Evolutionary conservation across 2,113 vertebrate genomes (phyloP).

Genomic region (Bombycilla garrulus): DNA sequence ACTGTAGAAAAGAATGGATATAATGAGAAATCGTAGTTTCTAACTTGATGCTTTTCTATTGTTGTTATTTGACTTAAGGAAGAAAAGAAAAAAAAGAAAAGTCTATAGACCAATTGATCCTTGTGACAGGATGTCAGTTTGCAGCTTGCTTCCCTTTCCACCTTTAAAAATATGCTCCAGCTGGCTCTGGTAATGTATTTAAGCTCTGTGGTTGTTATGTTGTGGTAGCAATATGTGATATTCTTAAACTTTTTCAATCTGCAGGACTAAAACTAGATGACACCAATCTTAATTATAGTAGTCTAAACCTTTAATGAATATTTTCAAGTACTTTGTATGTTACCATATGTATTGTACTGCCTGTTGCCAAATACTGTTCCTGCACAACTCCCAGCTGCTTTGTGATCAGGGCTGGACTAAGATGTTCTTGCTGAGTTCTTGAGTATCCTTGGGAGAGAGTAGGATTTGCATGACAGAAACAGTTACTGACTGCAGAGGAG

Average conservation of each 20-base stretch:
- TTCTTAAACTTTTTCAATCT: neutral
- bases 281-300: neutral
- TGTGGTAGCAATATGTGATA: conserved; percentile 1
- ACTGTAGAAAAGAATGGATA: neutral
- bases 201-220: neutral
- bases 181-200: conserved; percentile 25
- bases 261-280: neutral
- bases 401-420: neutral
- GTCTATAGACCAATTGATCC: neutral
- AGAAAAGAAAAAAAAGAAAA: neutral
- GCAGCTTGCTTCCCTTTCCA: conserved; percentile 28
- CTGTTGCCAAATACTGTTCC: neutral
- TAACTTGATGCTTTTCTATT: neutral
- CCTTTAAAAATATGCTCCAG: neutral
- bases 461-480: neutral
- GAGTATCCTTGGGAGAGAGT: neutral
- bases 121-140: conserved; percentile 35
- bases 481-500: neutral
- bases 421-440: neutral
- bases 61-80: neutral
- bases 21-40: neutral
- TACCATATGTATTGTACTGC: neutral
- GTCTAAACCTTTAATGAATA: neutral
- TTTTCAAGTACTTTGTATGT: neutral
- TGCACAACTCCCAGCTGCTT: neutral